Percentiles rank a stretch among this genome's conserved stretches.
Conservation (phyloP, 2,888 invertebrate genomes). For the Drosophila peninsularis region DNA sequence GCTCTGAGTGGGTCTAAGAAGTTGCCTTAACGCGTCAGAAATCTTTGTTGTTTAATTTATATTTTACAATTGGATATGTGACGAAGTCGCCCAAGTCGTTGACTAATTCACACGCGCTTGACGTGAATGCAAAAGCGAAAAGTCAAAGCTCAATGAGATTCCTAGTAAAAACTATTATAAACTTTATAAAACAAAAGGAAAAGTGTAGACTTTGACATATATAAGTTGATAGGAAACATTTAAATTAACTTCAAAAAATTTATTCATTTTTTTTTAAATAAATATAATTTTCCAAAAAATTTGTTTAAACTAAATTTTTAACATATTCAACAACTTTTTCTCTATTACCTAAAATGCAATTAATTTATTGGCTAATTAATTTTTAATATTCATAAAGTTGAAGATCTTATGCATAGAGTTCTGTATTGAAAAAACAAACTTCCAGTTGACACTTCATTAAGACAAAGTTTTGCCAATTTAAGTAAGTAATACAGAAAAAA, state of each 20-base stretch:
- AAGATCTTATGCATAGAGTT: neutral
- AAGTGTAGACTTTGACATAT: too few species aligned
- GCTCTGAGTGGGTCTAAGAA: neutral
- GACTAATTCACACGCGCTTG: conserved; percentile 18
- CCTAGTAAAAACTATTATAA: neutral
- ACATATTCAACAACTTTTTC: neutral
- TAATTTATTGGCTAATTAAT: neutral
- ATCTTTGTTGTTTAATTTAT: neutral
- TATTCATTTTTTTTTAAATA: too few species aligned
- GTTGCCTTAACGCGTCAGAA: conserved; percentile 1
- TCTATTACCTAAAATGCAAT: neutral
- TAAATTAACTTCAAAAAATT: too few species aligned
- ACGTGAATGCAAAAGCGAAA: neutral
- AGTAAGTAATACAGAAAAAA: neutral
- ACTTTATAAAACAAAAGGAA: neutral
- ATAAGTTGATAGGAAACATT: too few species aligned
- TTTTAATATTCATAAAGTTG: neutral
- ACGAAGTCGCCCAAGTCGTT: conserved; percentile 23
- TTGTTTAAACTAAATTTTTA: neutral
- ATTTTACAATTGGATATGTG: conserved; percentile 20
- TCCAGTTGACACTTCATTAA: conserved; percentile 3
- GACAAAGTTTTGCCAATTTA: conserved; percentile 1
- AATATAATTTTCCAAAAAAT: too few species aligned
- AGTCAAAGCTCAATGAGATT: neutral
- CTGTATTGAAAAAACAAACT: neutral